Base-by-base conservation (phyloP, 2,113 vertebrate species). In the Oenanthe oenanthe region DNA sequence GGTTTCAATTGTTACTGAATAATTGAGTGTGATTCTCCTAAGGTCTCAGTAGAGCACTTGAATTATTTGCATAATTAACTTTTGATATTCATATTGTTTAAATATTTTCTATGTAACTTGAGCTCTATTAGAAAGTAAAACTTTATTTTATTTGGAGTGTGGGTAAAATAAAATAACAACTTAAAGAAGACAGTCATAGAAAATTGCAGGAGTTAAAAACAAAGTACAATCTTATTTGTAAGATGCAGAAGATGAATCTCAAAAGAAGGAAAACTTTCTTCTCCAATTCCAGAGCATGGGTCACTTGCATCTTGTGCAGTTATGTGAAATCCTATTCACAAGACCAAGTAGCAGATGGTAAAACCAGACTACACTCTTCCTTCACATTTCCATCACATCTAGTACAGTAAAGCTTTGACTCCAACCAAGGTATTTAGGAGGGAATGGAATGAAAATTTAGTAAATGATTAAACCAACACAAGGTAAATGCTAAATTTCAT, bases 61-160 rank as follows among this genome's bases (percentile, higher is more conserved):
- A 78, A 88, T 88, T 91, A 82, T 85, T 92, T 95, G 45, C n/a
- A 54, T 79, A 87, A 94, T 89, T 87, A 91, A 75, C 29, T 91
- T 95, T 31, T 79, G 31, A 48, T 85, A 72, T 11, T n/a, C 3
- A 3, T 85, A 75, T 45, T 81, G 40, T 74, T 94, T 79, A 79
- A 75, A 71, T 40, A 85, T 89, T 89, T 87, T 53, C 40, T 85
- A 25, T 84, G 61, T 60, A 87, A 91, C 51, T 67, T 47, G 38
- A 91, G 51, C 29, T 61, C 17, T 24, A 48, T 56, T 75, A 77
- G 32, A 88, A 91, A 58, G 7, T 28, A 89, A 87, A 93, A 82
- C 18, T 76, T 54, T 22, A 7, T 57, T 80, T 74, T 47, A 40
- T 60, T 67, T 77, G n/a, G 15, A 87, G 1, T 51, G 3, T n/a